Percentiles rank a stretch among this genome's conserved stretches.
Evolutionary conservation across 2,113 vertebrate species (phyloP).

Genomic region (Mesoclemmys tuberculata): DNA sequence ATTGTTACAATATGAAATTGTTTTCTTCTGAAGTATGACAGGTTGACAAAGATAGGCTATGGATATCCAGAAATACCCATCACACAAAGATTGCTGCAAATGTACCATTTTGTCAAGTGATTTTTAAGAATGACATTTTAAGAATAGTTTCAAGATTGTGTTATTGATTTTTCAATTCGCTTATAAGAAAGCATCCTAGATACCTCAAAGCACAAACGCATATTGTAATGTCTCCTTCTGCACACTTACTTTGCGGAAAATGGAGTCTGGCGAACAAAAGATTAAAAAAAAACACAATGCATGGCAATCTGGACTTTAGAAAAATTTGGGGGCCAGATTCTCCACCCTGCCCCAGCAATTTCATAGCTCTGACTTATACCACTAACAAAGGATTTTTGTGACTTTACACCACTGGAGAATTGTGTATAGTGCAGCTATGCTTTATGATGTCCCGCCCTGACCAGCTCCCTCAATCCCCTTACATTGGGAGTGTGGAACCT

Average conservation of each 20-base stretch:
- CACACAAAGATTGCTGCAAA: neutral
- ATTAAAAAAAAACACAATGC: neutral
- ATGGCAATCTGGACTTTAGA: neutral
- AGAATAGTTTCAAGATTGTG: neutral
- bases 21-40: neutral
- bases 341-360: too few species aligned
- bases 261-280: neutral
- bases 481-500: neutral
- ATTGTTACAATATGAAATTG: neutral
- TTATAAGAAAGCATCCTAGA: neutral
- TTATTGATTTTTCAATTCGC: neutral
- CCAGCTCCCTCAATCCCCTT: neutral
- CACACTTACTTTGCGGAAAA: neutral
- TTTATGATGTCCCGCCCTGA: neutral
- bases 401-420: neutral
- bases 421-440: neutral
- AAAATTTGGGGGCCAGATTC: neutral
- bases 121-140: neutral
- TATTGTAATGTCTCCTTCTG: neutral
- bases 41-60: neutral
- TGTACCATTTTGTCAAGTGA: neutral
- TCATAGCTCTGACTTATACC: neutral
- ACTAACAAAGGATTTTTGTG: neutral
- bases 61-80: neutral
- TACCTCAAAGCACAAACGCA: neutral